Conservation (phyloP, 2,113 vertebrate species). For the Pseudorhombus dupliciocellatus region DNA sequence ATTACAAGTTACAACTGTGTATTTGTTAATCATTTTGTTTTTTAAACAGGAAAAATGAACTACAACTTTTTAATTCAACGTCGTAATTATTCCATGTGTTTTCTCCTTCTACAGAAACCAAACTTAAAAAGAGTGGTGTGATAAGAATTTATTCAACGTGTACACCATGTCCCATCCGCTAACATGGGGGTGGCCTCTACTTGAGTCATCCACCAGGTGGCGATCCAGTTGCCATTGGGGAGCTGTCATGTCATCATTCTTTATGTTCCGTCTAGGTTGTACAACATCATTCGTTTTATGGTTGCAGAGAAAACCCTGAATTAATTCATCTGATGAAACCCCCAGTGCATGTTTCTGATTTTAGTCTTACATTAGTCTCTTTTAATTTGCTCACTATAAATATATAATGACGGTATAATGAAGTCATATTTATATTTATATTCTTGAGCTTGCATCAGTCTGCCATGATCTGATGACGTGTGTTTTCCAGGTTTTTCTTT, state of each 20-base stretch:
- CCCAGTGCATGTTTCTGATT: background rate
- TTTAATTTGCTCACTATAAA: constrained; percentile 8
- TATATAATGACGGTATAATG: constrained; percentile 7
- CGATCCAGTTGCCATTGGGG: background rate
- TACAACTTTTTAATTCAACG: too few relatives aligned
- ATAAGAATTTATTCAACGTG: too few relatives aligned
- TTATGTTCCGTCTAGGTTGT: background rate
- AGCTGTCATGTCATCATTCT: too few relatives aligned
- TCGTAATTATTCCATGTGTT: too few relatives aligned
- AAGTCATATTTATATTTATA: background rate
- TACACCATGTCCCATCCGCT: background rate
- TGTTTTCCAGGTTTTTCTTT: constrained; percentile 3
- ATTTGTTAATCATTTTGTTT: too few relatives aligned
- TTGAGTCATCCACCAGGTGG: background rate
- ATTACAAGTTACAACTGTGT: too few relatives aligned
- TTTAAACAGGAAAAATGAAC: too few relatives aligned
- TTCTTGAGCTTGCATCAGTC: background rate
- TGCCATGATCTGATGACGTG: background rate
- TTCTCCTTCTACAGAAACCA: too few relatives aligned
- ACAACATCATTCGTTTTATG: background rate
- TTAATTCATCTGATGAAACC: background rate
- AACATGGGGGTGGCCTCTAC: background rate
- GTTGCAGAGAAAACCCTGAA: background rate
- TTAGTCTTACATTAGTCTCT: background rate
- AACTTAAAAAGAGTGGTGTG: too few relatives aligned